Percentiles rank a stretch among this genome's conserved stretches.
These are phyloP conservation scores for Poicephalus meyeri DNA, from an alignment of 2,113 vertebrate genomes.

Conservation along the genomic window DNA sequence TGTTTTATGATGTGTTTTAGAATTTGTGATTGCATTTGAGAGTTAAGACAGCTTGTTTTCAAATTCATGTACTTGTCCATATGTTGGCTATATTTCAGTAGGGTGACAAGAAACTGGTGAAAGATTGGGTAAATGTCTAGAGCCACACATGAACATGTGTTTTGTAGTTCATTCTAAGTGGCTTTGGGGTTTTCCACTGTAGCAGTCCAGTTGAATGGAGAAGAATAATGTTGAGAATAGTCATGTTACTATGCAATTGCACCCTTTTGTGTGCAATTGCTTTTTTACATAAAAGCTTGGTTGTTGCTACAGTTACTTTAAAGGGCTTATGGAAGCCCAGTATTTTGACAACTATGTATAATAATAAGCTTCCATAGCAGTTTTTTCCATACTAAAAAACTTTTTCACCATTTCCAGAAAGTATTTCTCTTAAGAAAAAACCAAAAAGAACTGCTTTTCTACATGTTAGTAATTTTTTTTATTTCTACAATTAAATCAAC, in stretches of 20 bases:
- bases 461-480: neutral
- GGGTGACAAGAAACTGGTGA: neutral
- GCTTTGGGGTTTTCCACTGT: neutral
- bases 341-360: neutral
- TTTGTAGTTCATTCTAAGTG: neutral
- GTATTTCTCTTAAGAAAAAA: neutral
- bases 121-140: neutral
- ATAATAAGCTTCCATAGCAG: neutral
- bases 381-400: neutral
- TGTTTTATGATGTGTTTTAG: neutral
- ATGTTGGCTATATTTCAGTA: neutral
- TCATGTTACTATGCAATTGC: neutral
- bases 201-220: neutral
- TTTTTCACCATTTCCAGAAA: neutral
- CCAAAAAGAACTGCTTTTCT: neutral
- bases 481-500: neutral
- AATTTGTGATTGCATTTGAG: neutral
- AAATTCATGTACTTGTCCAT: neutral
- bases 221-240: neutral
- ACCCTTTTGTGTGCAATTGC: neutral
- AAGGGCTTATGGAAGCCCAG: neutral
- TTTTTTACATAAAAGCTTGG: neutral
- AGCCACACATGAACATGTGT: neutral
- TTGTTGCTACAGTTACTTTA: neutral
- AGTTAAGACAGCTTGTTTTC: neutral